Evolutionary conservation across 2,113 vertebrate species (phyloP).

Genomic region (Cyphomyrus plagiostoma): DNA sequence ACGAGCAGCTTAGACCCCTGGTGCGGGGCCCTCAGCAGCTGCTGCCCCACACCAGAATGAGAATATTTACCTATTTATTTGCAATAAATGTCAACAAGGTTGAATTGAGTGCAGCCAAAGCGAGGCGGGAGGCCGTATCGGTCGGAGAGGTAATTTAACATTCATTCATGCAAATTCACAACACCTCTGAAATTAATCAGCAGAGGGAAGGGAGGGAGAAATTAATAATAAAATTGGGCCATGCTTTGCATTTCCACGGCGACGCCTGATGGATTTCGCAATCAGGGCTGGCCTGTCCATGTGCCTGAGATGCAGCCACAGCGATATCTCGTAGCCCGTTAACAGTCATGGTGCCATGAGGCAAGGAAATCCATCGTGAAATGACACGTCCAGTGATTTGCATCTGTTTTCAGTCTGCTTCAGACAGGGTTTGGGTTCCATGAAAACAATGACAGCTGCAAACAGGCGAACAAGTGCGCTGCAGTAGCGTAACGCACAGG

Average conservation of each 20-base stretch:
- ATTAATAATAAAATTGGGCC: constrained; percentile 35
- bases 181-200: constrained; percentile 62
- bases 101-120: constrained; percentile 65
- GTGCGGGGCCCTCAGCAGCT: constrained; percentile 47
- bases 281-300: neutral
- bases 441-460: neutral
- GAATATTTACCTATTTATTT: constrained; percentile 74
- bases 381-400: neutral
- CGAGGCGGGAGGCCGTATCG: constrained; percentile 46
- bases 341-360: neutral
- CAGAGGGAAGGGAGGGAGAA: constrained; percentile 27
- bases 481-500: neutral
- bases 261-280: constrained; percentile 20
- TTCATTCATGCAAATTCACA: constrained; percentile 71
- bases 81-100: constrained; percentile 70
- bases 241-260: constrained; percentile 55
- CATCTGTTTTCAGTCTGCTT: neutral
- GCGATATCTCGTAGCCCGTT: neutral
- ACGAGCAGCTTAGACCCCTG: constrained; percentile 67
- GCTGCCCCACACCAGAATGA: constrained; percentile 57
- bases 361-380: neutral
- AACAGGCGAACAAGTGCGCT: neutral
- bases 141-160: constrained; percentile 66
- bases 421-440: neutral
- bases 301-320: neutral